These are phyloP conservation scores for Daubentonia madagascariensis DNA, from an alignment of 2,113 vertebrate species.

Conservation along the genomic window DNA sequence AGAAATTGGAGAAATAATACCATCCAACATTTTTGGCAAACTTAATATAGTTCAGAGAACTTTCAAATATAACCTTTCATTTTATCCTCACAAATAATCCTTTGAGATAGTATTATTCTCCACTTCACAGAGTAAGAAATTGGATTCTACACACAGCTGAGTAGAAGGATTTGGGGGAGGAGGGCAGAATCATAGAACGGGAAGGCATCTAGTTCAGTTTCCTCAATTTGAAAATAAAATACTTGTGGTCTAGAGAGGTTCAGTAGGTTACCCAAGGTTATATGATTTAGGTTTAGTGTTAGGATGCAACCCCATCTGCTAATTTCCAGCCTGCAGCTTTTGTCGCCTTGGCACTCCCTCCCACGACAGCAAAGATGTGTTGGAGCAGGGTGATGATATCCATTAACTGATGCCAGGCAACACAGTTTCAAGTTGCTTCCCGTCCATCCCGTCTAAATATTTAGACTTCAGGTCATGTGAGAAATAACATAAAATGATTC, in stretches of 20 bases:
- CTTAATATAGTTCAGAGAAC: background rate
- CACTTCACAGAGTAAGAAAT: background rate
- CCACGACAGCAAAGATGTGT: background rate
- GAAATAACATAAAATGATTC: background rate
- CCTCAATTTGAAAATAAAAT: conserved; percentile 30
- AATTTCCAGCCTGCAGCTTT: background rate
- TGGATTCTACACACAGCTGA: background rate
- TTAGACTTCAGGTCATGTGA: background rate
- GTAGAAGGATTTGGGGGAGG: background rate
- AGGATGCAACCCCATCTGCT: background rate
- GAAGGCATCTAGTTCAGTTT: background rate
- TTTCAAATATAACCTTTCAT: background rate
- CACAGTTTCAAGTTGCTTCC: background rate
- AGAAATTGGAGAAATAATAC: background rate
- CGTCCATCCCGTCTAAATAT: background rate
- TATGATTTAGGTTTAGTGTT: background rate
- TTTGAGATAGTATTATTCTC: conserved; percentile 7
- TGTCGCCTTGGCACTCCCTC: background rate
- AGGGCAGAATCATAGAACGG: background rate
- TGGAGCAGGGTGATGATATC: background rate
- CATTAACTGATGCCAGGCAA: background rate
- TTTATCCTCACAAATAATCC: conserved; percentile 23
- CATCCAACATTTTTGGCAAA: background rate
- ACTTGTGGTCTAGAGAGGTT: background rate
- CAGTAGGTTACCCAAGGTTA: background rate